Evolutionary conservation across 2,888 invertebrate genomes (phyloP).

Genomic region (Rutpela maculata): DNA sequence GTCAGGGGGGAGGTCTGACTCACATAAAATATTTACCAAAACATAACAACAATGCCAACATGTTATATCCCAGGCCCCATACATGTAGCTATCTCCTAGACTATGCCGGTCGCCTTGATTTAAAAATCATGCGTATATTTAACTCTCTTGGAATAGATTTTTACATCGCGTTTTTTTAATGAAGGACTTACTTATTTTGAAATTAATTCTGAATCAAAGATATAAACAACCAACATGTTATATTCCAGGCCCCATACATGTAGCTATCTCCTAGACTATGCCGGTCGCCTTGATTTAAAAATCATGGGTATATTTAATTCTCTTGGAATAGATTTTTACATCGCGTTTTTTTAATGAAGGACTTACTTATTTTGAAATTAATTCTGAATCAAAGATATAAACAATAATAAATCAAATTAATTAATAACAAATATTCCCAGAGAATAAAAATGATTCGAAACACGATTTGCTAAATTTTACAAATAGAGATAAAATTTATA

Average conservation of each 20-base stretch:
- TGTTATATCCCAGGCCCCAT: no score
- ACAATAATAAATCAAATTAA: background rate
- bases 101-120: no score
- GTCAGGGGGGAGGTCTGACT: no score
- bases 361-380: background rate
- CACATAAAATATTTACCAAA: no score
- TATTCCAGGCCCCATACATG: no score
- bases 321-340: background rate
- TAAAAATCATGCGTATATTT: no score
- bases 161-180: background rate
- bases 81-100: no score
- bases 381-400: background rate
- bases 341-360: background rate
- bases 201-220: background rate
- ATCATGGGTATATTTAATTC: no score
- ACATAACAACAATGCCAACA: no score
- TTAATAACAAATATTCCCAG: background rate
- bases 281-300: no score
- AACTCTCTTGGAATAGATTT: background rate
- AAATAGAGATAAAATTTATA: slow-evolving; percentile 21
- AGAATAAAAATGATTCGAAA: background rate
- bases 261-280: no score
- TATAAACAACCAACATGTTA: no score
- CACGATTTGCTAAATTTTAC: slow-evolving; percentile 15
- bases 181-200: background rate